Percentiles rank a stretch among this genome's conserved stretches.
Evolutionary conservation across 2,113 vertebrate genomes (phyloP).

Genomic region (Datnioides undecimradiatus): DNA sequence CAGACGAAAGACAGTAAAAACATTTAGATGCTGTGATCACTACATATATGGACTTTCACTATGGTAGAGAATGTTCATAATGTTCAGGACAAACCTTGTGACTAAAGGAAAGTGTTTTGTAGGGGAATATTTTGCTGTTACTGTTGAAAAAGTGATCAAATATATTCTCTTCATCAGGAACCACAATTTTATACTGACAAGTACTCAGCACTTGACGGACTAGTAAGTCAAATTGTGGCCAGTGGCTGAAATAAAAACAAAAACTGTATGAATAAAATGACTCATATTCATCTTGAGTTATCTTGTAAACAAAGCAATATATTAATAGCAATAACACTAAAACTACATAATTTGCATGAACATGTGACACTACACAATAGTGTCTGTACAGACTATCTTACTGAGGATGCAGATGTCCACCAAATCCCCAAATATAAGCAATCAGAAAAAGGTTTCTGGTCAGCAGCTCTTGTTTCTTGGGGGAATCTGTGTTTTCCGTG

Average conservation of each 20-base stretch:
- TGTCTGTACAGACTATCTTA: conserved; percentile 56
- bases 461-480: conserved; percentile 50
- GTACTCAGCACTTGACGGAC: conserved; percentile 72
- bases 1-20: conserved; percentile 15
- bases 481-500: conserved; percentile 11
- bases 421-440: conserved; percentile 90
- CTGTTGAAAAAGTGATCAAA: conserved; percentile 86
- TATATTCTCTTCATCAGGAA: conserved; percentile 78
- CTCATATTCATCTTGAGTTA: not conserved
- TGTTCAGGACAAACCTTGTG: conserved; percentile 83
- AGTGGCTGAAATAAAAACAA: conserved; percentile 76
- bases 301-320: not conserved
- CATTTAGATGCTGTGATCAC: not conserved
- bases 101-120: conserved; percentile 56
- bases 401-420: conserved; percentile 87
- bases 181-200: conserved; percentile 76
- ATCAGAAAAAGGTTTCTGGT: conserved; percentile 84
- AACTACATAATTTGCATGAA: not conserved
- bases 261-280: not conserved
- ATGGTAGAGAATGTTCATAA: not conserved
- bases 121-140: conserved; percentile 47
- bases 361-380: not conserved
- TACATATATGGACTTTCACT: not conserved
- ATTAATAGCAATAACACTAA: not conserved
- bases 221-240: conserved; percentile 84